phyloP scores from a whole-genome alignment of 2,888 invertebrate species.

The Hirtodrosophila cameraria region DNA sequence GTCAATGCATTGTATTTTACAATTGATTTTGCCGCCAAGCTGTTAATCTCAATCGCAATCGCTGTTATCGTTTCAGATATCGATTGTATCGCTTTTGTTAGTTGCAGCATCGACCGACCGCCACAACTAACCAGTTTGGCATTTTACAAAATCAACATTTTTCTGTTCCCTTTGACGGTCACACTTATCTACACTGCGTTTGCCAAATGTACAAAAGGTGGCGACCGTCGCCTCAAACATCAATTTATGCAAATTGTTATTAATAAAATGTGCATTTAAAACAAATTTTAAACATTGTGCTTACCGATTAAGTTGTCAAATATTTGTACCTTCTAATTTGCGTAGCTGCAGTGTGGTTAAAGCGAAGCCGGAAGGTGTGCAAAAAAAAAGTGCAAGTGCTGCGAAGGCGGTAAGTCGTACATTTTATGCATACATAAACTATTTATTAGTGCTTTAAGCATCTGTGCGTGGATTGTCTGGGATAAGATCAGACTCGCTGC shows the following conservation, averaged over 20 bases:
- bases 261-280: slow-evolving; percentile 20
- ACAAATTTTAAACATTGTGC: background rate
- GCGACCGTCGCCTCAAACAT: slow-evolving; percentile 6
- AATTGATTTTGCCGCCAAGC: slow-evolving; percentile 7
- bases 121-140: background rate
- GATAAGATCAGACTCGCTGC: slow-evolving; percentile 3
- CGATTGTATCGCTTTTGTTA: slow-evolving; percentile 19
- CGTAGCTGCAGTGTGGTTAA: background rate
- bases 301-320: background rate
- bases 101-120: background rate
- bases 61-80: slow-evolving; percentile 1
- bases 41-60: background rate
- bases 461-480: background rate
- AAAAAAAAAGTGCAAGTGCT: slow-evolving; percentile 30
- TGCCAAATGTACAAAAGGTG: slow-evolving; percentile 55
- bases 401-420: slow-evolving; percentile 41
- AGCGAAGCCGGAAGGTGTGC: slow-evolving; percentile 22
- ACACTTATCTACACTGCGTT: slow-evolving; percentile 32
- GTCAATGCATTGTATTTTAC: too few species aligned
- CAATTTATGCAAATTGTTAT: background rate
- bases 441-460: slow-evolving; percentile 10
- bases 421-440: slow-evolving; percentile 14
- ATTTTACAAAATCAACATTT: slow-evolving; percentile 10
- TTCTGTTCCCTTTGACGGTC: slow-evolving; percentile 12
- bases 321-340: background rate